Evolutionary conservation across 2,113 vertebrate species (phyloP).

Genomic region (Platycercus adscitus): DNA sequence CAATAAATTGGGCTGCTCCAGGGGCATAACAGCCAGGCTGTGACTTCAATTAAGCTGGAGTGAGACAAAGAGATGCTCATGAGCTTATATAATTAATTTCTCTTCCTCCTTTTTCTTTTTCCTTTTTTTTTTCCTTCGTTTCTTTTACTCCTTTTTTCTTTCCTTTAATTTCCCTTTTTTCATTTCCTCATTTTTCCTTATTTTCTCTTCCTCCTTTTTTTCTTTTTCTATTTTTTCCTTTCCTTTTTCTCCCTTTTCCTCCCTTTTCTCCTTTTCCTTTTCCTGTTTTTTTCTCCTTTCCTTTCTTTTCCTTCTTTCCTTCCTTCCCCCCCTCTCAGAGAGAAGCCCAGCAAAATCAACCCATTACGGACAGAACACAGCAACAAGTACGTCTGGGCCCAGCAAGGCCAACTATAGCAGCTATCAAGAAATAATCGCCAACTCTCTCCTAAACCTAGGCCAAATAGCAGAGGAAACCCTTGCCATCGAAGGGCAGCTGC

Average conservation of each 20-base stretch:
- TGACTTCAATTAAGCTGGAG: neutral
- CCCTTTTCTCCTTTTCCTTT: too few relatives aligned
- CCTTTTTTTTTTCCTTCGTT: neutral
- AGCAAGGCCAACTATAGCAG: slow-evolving; percentile 79
- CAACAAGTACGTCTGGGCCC: slow-evolving; percentile 20
- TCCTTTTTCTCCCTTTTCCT: too few relatives aligned
- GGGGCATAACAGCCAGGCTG: neutral
- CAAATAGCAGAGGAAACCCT: slow-evolving; percentile 77
- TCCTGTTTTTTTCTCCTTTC: too few relatives aligned
- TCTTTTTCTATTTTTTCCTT: neutral
- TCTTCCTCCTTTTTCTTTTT: neutral
- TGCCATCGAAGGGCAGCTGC: slow-evolving; percentile 59
- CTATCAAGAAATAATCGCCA: slow-evolving; percentile 86
- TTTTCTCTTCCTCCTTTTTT: neutral
- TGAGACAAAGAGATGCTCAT: neutral
- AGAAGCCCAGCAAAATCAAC: slow-evolving; percentile 57
- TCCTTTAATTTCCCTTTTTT: neutral
- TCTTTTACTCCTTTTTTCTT: neutral
- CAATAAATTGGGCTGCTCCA: neutral
- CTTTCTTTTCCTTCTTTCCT: too few relatives aligned
- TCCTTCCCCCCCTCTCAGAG: neutral
- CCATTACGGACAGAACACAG: slow-evolving; percentile 46
- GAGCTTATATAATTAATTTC: neutral
- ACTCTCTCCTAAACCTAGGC: slow-evolving; percentile 89
- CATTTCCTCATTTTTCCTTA: rapidly evolving